A percentile compares a stretch with the other conserved stretches of the same genome.
Conservation (phyloP, 2,113 vertebrate species). For the Sander lucioperca region DNA sequence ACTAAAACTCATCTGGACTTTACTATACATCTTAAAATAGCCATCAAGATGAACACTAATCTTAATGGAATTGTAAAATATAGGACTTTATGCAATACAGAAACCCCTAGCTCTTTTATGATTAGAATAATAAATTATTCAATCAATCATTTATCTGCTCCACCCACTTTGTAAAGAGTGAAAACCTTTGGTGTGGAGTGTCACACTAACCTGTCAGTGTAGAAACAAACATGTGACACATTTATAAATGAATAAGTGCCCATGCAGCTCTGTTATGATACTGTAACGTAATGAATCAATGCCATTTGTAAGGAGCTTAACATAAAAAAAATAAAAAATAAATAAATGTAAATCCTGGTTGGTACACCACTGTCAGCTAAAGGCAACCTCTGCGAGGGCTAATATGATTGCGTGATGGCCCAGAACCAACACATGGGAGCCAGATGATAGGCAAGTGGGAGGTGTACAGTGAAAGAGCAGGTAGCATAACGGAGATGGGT, state of each 20-base stretch:
- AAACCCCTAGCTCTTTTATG: background rate
- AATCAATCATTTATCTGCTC: background rate
- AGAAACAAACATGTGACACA: constrained; percentile 5
- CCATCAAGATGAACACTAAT: background rate
- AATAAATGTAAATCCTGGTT: background rate
- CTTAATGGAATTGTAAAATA: background rate
- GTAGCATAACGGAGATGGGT: constrained; percentile 63
- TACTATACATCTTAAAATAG: background rate
- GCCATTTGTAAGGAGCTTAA: constrained; percentile 17
- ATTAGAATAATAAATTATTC: background rate
- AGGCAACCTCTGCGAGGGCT: background rate
- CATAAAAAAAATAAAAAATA: background rate
- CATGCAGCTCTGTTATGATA: constrained; percentile 1
- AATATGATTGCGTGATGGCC: constrained; percentile 22
- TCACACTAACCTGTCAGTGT: constrained; percentile 1
- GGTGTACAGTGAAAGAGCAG: constrained; percentile 54
- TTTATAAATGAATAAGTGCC: constrained; percentile 1
- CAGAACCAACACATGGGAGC: constrained; percentile 46
- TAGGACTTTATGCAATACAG: too few species aligned
- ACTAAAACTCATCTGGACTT: background rate
- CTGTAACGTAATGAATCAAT: constrained; percentile 18
- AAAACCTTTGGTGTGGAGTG: constrained; percentile 5
- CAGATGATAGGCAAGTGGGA: constrained; percentile 58
- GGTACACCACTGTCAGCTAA: constrained; percentile 10
- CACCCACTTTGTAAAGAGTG: constrained; percentile 26